Evolutionary conservation across 2,113 vertebrate species (phyloP), one percentile per base, ranked within the genome.

Genomic region (Antechinus flavipes): DNA sequence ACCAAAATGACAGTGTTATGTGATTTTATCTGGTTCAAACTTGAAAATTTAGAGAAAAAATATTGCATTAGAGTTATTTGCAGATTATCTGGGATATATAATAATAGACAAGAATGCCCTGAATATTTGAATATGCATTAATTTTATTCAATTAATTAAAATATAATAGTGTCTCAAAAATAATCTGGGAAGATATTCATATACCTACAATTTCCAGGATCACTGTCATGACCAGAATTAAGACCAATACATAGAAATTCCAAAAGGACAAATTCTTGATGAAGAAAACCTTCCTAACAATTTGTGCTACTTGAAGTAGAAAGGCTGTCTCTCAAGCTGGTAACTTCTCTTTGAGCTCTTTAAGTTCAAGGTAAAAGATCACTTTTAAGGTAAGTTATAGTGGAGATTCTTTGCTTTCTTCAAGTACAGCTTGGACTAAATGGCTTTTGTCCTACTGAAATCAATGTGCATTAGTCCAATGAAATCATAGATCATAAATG

Each of bases 1-100:
- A 96, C 94, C 68, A 97, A 92, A 58, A 94, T 94, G 94, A 61
- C 54, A 94, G 24, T 56, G 52, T 50, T 94, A 2, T n/a, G 94
- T 58, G 94, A 90, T 91, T 52, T 35, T 24, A 47, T 95, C 16
- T 54, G 56, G 24, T 89, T 95, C 89, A 94, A 94, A 92, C 23
- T 52, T 92, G 52, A 24, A 14, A 61, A 89, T 27, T 8, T 23
- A 10, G 27, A 93, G 52, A 93, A 93, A 91, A 76, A 84, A 89
- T 24, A 84, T 42, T 53, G 26, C 46, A 52, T n/a, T 89, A 93
- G 92, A 91, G 42, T 2, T 2, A 25, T 2, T 53, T 92, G 25
- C 1, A 92, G 56, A 93, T 0, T 12, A 76, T 14, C 16, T 76
- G 35, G 35, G 14, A 76, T n/a, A 76, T 14, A n/a, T n/a, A 19